A percentile compares a stretch with the other conserved stretches of the same genome.
phyloP scores from a whole-genome alignment of 2,888 invertebrate genomes.

The Mesorhabditis sp. region DNA sequence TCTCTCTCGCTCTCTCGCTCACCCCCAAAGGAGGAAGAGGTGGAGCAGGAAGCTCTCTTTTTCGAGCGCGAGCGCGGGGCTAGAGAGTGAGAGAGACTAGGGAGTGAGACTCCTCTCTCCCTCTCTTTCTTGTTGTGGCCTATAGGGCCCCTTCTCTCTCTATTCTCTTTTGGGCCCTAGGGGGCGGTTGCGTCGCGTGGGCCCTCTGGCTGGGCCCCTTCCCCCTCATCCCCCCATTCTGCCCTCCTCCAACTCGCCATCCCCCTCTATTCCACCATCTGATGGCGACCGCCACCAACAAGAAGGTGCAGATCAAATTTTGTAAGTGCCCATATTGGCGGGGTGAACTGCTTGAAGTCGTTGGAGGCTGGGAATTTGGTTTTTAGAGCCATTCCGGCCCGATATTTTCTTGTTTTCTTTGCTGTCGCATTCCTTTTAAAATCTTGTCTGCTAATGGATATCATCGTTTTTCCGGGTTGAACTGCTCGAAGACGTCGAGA shows the following conservation, averaged over 20 bases:
- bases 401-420: too few species aligned
- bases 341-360: too few species aligned
- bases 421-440: too few species aligned
- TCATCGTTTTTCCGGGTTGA: too few species aligned
- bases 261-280: slow-evolving; percentile 9
- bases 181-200: too few species aligned
- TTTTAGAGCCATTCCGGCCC: too few species aligned
- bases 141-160: slow-evolving; percentile 11
- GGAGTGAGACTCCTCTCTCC: neutral
- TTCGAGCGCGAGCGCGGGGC: neutral
- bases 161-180: neutral
- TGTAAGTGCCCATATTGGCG: slow-evolving; percentile 22
- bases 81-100: neutral
- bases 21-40: slow-evolving; percentile 9
- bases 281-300: slow-evolving; percentile 24
- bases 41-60: slow-evolving; percentile 6
- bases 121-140: slow-evolving; percentile 6
- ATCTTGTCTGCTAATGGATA: too few species aligned
- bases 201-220: neutral
- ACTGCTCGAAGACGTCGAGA: too few species aligned
- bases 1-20: too few species aligned
- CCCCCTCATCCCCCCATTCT: slow-evolving; percentile 5
- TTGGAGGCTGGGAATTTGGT: too few species aligned
- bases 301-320: slow-evolving; percentile 39
- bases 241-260: slow-evolving; percentile 11